These are phyloP conservation scores for Pseudorectes ferrugineus DNA, from an alignment of 2,113 vertebrate genomes.

Conservation along the genomic window DNA sequence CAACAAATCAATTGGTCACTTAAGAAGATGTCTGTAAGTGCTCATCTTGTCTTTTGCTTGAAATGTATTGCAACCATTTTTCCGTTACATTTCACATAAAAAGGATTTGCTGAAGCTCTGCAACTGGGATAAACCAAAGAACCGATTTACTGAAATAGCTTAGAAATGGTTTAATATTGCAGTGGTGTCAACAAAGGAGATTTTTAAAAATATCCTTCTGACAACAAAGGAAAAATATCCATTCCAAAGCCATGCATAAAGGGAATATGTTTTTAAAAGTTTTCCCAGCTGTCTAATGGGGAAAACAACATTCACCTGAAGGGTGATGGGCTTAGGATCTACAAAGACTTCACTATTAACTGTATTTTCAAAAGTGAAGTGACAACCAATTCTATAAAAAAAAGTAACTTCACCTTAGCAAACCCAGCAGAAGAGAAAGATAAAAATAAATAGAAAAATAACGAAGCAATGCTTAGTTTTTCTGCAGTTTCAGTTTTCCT, in stretches of 20 bases:
- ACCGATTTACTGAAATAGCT: conserved; percentile 36
- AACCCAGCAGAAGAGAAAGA: background rate
- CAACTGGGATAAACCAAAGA: conserved; percentile 43
- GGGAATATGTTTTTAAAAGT: background rate
- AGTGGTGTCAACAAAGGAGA: conserved; percentile 42
- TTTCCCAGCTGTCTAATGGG: background rate
- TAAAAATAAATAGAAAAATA: background rate
- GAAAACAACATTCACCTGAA: background rate
- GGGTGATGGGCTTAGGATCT: background rate
- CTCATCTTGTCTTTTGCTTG: conserved; percentile 27
- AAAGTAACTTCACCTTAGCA: background rate
- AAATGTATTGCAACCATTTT: conserved; percentile 33
- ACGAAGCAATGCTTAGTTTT: background rate
- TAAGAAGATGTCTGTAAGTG: conserved; percentile 15
- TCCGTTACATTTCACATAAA: conserved; percentile 41
- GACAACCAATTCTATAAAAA: background rate
- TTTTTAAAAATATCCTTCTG: conserved; percentile 49
- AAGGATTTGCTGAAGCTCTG: conserved; percentile 49
- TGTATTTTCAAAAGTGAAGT: background rate
- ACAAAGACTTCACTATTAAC: background rate
- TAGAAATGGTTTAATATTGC: conserved; percentile 55
- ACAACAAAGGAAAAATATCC: conserved; percentile 24
- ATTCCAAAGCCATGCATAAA: conserved; percentile 1
- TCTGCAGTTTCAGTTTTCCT: background rate
- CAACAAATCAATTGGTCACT: conserved; percentile 60